Evolutionary conservation across 2,113 vertebrate species (phyloP).

Genomic region (Cebus imitator): DNA sequence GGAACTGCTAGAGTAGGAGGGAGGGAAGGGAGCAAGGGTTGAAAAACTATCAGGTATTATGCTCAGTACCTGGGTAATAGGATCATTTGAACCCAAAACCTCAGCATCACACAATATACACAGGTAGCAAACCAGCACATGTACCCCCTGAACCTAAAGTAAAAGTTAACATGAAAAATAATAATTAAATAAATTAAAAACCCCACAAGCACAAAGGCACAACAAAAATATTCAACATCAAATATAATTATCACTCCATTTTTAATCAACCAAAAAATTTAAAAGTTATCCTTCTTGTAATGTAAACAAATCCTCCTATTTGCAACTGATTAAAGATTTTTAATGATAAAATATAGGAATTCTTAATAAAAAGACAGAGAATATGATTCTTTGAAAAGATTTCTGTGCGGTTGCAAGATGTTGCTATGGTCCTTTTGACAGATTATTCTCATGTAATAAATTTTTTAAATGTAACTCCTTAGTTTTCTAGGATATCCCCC

Average conservation of each 20-base stretch:
- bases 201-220: not conserved
- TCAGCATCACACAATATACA: too few relatives aligned
- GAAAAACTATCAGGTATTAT: too few relatives aligned
- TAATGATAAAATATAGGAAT: not conserved
- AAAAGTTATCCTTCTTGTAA: not conserved
- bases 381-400: not conserved
- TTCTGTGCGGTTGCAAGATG: not conserved
- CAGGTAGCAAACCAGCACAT: too few relatives aligned
- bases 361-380: not conserved
- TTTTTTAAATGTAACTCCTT: not conserved
- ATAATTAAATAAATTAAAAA: too few relatives aligned
- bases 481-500: not conserved
- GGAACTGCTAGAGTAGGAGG: too few relatives aligned
- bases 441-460: not conserved
- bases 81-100: too few relatives aligned
- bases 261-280: conserved; percentile 11
- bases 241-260: not conserved
- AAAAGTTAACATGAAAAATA: too few relatives aligned
- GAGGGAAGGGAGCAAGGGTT: too few relatives aligned
- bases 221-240: conserved; percentile 19
- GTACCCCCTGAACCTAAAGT: too few relatives aligned
- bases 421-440: not conserved
- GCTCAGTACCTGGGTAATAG: too few relatives aligned
- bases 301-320: not conserved
- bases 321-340: conserved; percentile 1